Base-by-base conservation (phyloP, 2,888 invertebrate species). In the Nemotelus nigrinus region DNA sequence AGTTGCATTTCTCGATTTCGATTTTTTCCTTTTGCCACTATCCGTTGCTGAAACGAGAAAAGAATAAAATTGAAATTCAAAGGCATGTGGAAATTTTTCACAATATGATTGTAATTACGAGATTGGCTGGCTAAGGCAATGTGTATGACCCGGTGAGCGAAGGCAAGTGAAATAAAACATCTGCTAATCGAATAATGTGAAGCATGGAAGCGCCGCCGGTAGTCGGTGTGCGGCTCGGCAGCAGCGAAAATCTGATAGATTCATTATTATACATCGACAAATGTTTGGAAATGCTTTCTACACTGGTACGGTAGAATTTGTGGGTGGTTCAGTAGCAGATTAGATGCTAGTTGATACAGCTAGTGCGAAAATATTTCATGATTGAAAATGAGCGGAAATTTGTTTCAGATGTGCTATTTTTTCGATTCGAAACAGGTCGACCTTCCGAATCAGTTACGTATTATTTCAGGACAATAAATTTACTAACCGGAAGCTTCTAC, bases 11-110 rank as follows among this genome's bases (percentile, higher is more conserved):
- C 87, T 85, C 72, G 85, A 84, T 82, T 86, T 87, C 7, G 85
- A 80, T 79, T 87, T 87, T 81, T 85, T 86, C 39, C 87, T 85
- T 81, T 86, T 87, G 77, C 82, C 83, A 70, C 81, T 82, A 67
- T 87, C 87, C 71, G 79, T 79, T 81, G 80, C 84, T 83, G 78
- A 7, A 81, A 82, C 39, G 45, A 64, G 65, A 58, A 65, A 45
- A 4, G 63, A 8, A 41, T 41, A 41, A 25, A 3, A 2, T n/a
- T 39, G n/a, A 5, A n/a, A n/a, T 7, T 10, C 5, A 58, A 8
- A 50, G 41, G 39, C 3, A 43, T 58, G n/a, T 60, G 41, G 10
- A 57, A 57, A 57, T 57, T 57, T 57, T n/a, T 57, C 3, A 57
- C 10, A 57, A 57, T 25, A 57, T 57, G 3, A 7, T n/a, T n/a